Evolutionary conservation across 2,113 vertebrate genomes (phyloP), one percentile per base, ranked within the genome.

Genomic region (Passerina amoena): DNA sequence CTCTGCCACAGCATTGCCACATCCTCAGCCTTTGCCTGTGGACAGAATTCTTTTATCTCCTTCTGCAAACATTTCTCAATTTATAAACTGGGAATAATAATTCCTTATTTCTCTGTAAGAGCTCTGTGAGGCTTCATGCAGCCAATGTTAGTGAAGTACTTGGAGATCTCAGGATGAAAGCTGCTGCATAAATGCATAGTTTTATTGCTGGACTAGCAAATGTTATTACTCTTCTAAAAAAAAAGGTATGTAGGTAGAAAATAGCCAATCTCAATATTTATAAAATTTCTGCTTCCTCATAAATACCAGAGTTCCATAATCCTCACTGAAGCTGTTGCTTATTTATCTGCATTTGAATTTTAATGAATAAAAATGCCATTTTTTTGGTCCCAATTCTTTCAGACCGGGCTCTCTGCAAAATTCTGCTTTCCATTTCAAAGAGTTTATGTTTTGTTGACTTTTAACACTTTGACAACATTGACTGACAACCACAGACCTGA

Each of bases 221-320:
- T 78, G 64, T 86, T 90, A 94, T 92, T 96, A 31, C 75, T 90
- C 15, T 59, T 59, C 63, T 54, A 47, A 47, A 79, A 88, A 91
- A 90, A 61, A 38, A 44, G 1, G 9, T 75, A 68, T 72, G 85
- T 81, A 88, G 95, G 90, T 94, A 95, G 95, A 93, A 97, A 97
- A 96, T 96, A 96, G 92, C 80, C 96, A 94, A 94, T 97, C 90
- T 95, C 80, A 96, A 96, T 97, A 95, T 97, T 96, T 96, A 96
- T 96, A 95, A 93, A 86, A 94, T 81, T 86, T 77, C 45, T 95
- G 44, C 90, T 94, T 92, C 40, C 86, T 93, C 79, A 96, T 95
- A 96, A 95, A 96, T 96, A 75, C 51, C 4, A 16, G 81, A 86
- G 60, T 86, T 95, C 80, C 45, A 69, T 95, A 96, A 96, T 97